Percentiles rank a stretch among this genome's conserved stretches.
Conservation (phyloP, 2,797 vertebrate genomes). For the Sebastes trivittatus region DNA sequence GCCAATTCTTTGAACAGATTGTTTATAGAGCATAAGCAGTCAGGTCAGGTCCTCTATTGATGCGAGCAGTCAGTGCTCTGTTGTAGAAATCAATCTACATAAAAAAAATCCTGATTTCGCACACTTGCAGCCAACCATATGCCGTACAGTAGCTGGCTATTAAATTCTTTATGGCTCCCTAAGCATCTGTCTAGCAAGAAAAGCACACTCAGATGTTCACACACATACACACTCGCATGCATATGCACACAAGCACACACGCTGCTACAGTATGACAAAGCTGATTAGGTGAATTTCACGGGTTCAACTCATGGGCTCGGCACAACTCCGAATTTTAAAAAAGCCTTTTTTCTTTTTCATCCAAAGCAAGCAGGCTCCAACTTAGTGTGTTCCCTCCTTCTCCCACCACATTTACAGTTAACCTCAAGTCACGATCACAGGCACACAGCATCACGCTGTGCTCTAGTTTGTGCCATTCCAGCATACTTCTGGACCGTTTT, state of each 20-base stretch:
- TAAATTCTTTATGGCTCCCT: constrained; percentile 60
- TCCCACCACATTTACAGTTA: constrained; percentile 5
- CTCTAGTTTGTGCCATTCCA: constrained; percentile 10
- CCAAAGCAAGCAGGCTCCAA: not conserved
- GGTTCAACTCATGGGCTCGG: not conserved
- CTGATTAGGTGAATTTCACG: constrained; percentile 23
- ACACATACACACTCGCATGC: not conserved
- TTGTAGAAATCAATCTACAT: constrained; percentile 50
- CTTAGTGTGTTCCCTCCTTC: not conserved
- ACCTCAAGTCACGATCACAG: constrained; percentile 16
- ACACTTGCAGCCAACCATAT: constrained; percentile 15
- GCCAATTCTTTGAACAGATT: not conserved
- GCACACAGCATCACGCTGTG: not conserved
- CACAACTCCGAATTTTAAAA: not conserved
- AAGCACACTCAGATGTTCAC: constrained; percentile 19
- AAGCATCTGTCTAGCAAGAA: constrained; percentile 43
- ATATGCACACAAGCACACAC: not conserved
- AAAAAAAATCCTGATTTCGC: constrained; percentile 52
- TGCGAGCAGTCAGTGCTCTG: constrained; percentile 7
- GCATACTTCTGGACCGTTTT: not conserved
- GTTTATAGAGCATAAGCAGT: not conserved
- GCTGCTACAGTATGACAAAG: constrained; percentile 21
- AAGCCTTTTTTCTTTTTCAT: constrained; percentile 16
- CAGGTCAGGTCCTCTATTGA: constrained; percentile 25
- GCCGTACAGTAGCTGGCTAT: constrained; percentile 19